Base-by-base conservation (phyloP, 2,797 vertebrate genomes). In the Oryzias sinensis region DNA sequence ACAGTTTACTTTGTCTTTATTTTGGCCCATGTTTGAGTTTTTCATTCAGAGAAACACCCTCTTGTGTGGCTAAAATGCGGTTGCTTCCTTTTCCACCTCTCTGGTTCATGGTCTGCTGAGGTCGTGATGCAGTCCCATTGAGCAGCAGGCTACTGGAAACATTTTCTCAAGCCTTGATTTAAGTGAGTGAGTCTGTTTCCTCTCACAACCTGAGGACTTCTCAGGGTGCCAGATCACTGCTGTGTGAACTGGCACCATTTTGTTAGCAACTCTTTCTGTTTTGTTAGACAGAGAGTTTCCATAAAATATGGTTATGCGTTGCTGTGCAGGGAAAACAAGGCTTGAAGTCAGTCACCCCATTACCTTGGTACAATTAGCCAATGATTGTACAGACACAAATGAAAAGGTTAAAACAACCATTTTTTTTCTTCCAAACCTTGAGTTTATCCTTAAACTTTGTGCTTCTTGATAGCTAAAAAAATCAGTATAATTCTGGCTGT, bases 251-350 rank as follows among this genome's bases (percentile, higher is more conserved):
- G 20, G 20, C 20, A 22, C 20, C 20, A 22, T 22, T 22, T 22
- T 22, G 20, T 22, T 22, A 22, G 20, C 20, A 22, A 22, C 20
- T 22, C 20, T 18, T 18, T 22, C 20, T 22, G 62, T 77, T 79
- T 67, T 64, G 61, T 80, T 76, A 68, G 50, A 70, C 59, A 68
- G 62, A 24, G 41, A 74, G 66, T 58, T 49, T 20, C 68, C 41
- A 68, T 72, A 67, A 70, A 76, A 73, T 53, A 33, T 47, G 55
- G 51, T 63, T 75, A 65, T 74, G 74, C 76, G 79, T 80, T 85
- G 60, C 56, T 56, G 29, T 29, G 76, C 65, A 70, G 50, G 24
- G 67, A 73, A 72, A 63, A 58, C 48, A 46, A 50, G 7, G 16
- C 24, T 43, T 5, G 0, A 43, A 20, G 44, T 22, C 54, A 55